Evolutionary conservation across 2,113 vertebrate species (phyloP), one percentile per base, ranked within the genome.

Genomic region (Erinaceus europaeus): DNA sequence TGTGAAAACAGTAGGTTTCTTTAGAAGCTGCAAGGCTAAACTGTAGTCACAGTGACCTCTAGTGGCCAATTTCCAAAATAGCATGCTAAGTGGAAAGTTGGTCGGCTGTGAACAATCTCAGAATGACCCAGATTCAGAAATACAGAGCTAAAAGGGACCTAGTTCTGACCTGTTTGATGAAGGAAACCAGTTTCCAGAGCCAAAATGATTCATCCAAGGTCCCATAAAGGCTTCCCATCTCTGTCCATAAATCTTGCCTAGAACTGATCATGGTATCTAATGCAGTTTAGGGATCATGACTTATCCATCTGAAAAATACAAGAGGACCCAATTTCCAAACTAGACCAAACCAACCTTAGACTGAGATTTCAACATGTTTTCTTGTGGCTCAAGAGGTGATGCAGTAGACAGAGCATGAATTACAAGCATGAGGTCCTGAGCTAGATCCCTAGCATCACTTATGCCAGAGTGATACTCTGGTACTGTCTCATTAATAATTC

Each of bases 41-140:
- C 38, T 65, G 72, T 85, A 50, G 69, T 87, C 85, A 38, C 15
- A 93, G 84, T 36, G 92, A 79, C 94, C 94, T 77, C 94, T 95
- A 91, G 93, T 84, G 94, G 89, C 67, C 32, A 50, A 21, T 36
- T 82, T 87, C 62, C 62, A 82, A 73, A 87, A 92, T 18, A 77
- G 72, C 92, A 85, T 4, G 18, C 57, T 36, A 71, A 38, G 20
- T 46, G 59, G 84, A 78, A 82, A 64, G n/a, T n/a, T 71, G 44
- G 67, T 80, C 10, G 14, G 25, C 55, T 27, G n/a, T 34, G n/a
- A 79, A 59, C 50, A 10, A 44, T 59, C n/a, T n/a, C 46, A 61
- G 53, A 71, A 59, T 68, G 86, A 91, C 81, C 89, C 76, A 81
- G 32, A 36, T 8, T 34, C n/a, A 34, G 32, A 64, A 64, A 34